Evolutionary conservation across 35 echinoderm and acorn worm genomes (phyloP).

Genomic region (Holothuria glaberrima): DNA sequence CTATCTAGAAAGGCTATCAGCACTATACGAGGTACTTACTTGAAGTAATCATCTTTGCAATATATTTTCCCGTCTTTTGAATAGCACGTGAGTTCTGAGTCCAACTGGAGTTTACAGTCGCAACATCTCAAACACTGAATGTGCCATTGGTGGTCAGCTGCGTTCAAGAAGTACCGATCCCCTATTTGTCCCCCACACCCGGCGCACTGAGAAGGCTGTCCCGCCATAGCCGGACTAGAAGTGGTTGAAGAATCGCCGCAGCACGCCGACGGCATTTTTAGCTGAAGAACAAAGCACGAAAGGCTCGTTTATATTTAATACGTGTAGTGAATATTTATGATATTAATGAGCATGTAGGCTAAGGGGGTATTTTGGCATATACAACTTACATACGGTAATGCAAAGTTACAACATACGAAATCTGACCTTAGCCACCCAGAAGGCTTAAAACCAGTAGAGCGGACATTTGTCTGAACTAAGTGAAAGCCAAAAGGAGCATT

Average conservation of each 20-base stretch:
- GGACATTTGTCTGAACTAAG: no score
- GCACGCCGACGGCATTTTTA: constrained; percentile 59
- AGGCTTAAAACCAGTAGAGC: no score
- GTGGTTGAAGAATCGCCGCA: constrained; percentile 50
- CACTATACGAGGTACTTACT: constrained; percentile 63
- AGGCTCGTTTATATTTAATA: no score
- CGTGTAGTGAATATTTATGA: no score
- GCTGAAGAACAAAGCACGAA: constrained; percentile 6
- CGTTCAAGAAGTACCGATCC: constrained; percentile 90
- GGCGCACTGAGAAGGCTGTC: constrained; percentile 73
- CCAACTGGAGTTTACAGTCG: constrained; percentile 87
- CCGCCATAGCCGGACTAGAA: constrained; percentile 17
- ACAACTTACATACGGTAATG: no score
- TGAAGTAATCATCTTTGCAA: constrained; percentile 97
- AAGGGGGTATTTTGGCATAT: no score
- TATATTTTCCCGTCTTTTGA: constrained; percentile 95
- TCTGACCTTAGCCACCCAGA: no score
- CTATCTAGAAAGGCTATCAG: no score
- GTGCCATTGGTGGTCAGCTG: constrained; percentile 92
- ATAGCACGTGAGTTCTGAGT: constrained; percentile 92
- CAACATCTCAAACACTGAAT: constrained; percentile 73
- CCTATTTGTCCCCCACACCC: constrained; percentile 85
- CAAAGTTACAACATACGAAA: no score
- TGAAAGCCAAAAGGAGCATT: no score
- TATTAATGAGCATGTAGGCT: no score